phyloP scores from a whole-genome alignment of 2,888 invertebrate species.

The Pachydiplax longipennis region DNA sequence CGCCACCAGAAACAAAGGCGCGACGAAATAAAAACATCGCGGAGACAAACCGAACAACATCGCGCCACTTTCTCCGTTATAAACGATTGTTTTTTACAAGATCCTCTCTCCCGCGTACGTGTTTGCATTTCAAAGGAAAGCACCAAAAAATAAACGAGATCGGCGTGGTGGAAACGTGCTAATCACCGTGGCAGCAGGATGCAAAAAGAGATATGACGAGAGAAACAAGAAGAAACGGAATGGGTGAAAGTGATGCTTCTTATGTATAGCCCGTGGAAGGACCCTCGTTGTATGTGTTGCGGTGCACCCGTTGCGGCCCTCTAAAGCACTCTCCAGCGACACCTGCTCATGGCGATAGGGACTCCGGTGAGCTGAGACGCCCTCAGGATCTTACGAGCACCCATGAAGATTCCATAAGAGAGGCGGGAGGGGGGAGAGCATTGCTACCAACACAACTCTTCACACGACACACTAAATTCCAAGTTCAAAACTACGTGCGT shows the following conservation, averaged over 20 bases:
- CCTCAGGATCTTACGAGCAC: conserved; percentile 43
- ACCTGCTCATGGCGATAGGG: conserved; percentile 20
- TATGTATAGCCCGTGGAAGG: background rate
- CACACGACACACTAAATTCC: no score
- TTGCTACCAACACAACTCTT: background rate
- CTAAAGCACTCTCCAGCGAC: conserved; percentile 14
- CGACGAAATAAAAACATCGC: background rate
- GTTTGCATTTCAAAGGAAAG: background rate
- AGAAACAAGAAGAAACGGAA: background rate
- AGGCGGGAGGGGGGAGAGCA: background rate
- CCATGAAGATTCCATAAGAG: conserved; percentile 7
- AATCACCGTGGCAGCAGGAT: background rate
- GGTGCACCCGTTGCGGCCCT: background rate
- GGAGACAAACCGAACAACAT: background rate
- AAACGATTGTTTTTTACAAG: background rate
- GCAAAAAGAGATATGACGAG: background rate
- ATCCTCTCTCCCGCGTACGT: background rate
- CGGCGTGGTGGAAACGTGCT: background rate
- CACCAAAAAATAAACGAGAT: background rate
- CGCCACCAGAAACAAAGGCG: background rate
- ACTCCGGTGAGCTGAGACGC: conserved; percentile 1
- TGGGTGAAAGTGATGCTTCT: background rate
- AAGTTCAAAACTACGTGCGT: no score
- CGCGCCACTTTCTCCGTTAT: background rate
- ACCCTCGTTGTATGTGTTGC: background rate